These are phyloP conservation scores for Drosophila busckii DNA, from an alignment of 1,140 invertebrate species.

Conservation along the genomic window DNA sequence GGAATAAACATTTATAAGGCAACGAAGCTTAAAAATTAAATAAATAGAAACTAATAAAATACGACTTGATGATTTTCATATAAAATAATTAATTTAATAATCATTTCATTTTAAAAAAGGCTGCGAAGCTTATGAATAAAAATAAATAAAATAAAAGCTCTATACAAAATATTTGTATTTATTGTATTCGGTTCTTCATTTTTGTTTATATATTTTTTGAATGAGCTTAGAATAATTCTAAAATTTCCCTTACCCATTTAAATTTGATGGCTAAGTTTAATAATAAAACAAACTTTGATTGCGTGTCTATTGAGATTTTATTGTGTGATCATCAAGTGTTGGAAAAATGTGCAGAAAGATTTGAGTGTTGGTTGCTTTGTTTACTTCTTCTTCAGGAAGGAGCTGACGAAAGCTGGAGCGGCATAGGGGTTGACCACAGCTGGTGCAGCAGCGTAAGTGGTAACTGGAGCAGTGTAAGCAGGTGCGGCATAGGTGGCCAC, in stretches of 20 bases:
- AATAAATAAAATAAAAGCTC: too few relatives aligned
- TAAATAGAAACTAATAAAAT: too few relatives aligned
- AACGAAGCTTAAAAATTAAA: background rate
- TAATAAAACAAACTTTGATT: too few relatives aligned
- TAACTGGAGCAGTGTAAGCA: constrained; percentile 44
- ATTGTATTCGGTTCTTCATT: too few relatives aligned
- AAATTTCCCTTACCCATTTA: too few relatives aligned
- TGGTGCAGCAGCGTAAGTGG: constrained; percentile 30
- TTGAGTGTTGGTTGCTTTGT: background rate
- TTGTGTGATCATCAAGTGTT: constrained; percentile 25
- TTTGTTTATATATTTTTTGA: too few relatives aligned
- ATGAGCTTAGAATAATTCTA: too few relatives aligned
- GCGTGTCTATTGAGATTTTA: constrained; percentile 31
- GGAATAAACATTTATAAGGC: background rate
- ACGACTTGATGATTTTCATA: too few relatives aligned
- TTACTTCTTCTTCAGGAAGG: constrained; percentile 72
- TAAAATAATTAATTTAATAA: background rate
- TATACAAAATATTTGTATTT: too few relatives aligned
- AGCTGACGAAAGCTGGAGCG: constrained; percentile 56
- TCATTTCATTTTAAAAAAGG: too few relatives aligned
- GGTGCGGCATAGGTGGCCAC: constrained; percentile 39
- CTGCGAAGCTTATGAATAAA: too few relatives aligned
- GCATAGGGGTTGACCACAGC: constrained; percentile 44
- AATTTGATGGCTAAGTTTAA: too few relatives aligned
- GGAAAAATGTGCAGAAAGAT: background rate